Conservation (phyloP, 2,113 vertebrate species). For the Gracilinanus agilis region DNA sequence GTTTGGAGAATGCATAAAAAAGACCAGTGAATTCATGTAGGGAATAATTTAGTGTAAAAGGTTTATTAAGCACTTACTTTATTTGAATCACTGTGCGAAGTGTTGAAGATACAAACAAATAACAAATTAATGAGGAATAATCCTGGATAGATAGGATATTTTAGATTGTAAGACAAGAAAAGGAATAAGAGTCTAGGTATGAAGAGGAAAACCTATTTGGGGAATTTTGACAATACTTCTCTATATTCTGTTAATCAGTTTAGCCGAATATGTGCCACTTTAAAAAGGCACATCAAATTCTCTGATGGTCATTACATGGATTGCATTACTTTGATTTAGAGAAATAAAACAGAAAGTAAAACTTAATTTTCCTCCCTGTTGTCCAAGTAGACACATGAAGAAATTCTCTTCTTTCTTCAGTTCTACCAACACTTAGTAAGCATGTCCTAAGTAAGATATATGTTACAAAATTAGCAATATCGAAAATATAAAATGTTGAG, state of each 20-base stretch:
- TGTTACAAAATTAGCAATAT: not conserved
- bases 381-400: not conserved
- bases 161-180: not conserved
- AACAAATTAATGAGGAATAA: no score
- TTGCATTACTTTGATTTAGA: not conserved
- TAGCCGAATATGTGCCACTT: no score
- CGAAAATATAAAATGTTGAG: not conserved
- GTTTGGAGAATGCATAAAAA: not conserved
- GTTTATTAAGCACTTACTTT: no score
- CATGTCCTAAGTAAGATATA: not conserved
- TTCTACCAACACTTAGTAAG: not conserved
- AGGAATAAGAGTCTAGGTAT: not conserved
- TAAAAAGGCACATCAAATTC: no score
- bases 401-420: not conserved
- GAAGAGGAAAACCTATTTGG: not conserved
- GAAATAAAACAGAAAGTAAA: not conserved
- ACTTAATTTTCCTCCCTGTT: not conserved
- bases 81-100: no score
- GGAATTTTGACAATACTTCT: not conserved
- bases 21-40: no score
- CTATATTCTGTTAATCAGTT: accelerated
- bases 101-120: no score
- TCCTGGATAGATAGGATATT: no score
- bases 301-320: not conserved
- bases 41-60: no score